Evolutionary conservation across 1,140 invertebrate species (phyloP).

Genomic region (Mya arenaria): DNA sequence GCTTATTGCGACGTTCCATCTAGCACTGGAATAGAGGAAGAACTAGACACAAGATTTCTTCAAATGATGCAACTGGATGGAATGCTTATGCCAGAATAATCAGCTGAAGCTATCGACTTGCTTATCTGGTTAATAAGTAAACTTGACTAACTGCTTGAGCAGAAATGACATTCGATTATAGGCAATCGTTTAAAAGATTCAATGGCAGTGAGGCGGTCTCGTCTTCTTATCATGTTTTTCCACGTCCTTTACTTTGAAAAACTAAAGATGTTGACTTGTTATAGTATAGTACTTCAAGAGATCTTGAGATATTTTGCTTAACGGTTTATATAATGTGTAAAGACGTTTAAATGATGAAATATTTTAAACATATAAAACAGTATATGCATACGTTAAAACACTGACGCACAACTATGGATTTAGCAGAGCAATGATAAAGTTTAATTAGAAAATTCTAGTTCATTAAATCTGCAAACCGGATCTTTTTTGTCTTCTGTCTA

Average conservation of each 20-base stretch:
- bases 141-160: constrained; percentile 1
- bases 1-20: constrained; percentile 1
- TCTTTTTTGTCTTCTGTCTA: background rate
- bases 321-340: background rate
- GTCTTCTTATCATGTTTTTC: constrained; percentile 2
- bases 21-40: constrained; percentile 9
- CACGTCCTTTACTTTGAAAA: background rate
- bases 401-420: background rate
- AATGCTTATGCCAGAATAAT: no score
- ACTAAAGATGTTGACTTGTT: background rate
- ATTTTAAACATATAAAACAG: background rate
- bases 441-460: constrained; percentile 9
- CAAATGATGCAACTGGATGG: constrained; percentile 7
- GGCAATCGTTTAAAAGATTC: constrained; percentile 10
- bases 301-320: background rate
- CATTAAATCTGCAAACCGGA: constrained; percentile 1
- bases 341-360: background rate
- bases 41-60: constrained; percentile 6
- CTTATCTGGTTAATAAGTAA: constrained; percentile 3
- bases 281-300: background rate
- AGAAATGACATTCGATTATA: constrained; percentile 13
- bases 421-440: constrained; percentile 4
- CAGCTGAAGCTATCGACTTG: constrained; percentile 4
- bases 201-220: constrained; percentile 7
- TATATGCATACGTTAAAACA: constrained; percentile 7